Base-by-base conservation (phyloP, 1,140 invertebrate genomes). In the Ericerus pela region DNA sequence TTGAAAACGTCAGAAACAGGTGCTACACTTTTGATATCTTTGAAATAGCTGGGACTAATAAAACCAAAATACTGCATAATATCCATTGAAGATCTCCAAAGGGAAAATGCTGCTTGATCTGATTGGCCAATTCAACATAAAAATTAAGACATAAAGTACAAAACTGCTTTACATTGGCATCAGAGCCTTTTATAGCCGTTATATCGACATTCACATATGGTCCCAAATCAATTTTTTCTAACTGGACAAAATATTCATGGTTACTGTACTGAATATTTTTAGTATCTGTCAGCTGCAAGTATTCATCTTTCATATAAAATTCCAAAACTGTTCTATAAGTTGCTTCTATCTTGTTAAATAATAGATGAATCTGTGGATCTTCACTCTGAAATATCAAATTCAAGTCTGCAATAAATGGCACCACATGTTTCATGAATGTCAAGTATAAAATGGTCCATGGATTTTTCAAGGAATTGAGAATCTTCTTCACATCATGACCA, bases 351-450 rank as follows among this genome's bases (percentile, higher is more conserved):
- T 18, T 36, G 22, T 31, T 11, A 36, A 33, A 54, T 33, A 18
- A 14, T n/a, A 36, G 16, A 54, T n/a, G 30, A 30, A 54, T 54
- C 24, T 54, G 28, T 30, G 18, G 52, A 22, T 14, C 30, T 31
- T 54, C 16, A 11, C 20, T 24, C 24, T 54, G 52, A 31, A 31
- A 33, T 20, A 33, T 8, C 12, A 54, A 20, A 33, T 54, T 54
- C 20, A 54, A 16, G 16, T 28, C 30, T 2, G 2, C 30, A 28
- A 54, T 33, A 28, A 33, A 24, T 36, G 30, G 52, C 20, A 54
- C 31, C 31, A 36, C 52, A 54, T 26, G 36, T n/a, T 54, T 22
- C 26, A 54, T 26, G 20, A 54, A 54, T 18, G 24, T 16, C 18
- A 33, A 36, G 18, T 54, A 36, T 11, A 36, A 11, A 33, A 28